These are phyloP conservation scores for Cephus rjabovi DNA, from an alignment of 2,888 invertebrate genomes.

Conservation along the genomic window DNA sequence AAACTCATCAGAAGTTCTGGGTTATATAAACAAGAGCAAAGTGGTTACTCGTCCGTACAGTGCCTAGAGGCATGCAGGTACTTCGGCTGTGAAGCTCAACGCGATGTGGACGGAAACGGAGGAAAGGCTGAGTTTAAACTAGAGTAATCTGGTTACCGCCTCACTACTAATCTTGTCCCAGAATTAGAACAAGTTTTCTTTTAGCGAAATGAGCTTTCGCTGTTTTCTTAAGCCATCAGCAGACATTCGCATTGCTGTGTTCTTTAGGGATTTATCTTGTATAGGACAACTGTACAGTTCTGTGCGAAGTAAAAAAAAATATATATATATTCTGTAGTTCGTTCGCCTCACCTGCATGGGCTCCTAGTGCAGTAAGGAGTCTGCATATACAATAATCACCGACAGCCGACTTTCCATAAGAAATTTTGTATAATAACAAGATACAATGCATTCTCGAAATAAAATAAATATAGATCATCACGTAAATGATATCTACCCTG, in stretches of 20 bases:
- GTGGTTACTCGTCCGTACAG: slow-evolving; percentile 15
- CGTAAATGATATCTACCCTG: too few relatives aligned
- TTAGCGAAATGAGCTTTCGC: slow-evolving; percentile 27
- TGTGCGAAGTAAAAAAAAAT: neutral
- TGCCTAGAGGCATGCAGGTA: neutral
- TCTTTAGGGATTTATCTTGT: neutral
- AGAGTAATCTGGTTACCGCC: slow-evolving; percentile 43
- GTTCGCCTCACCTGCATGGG: too few relatives aligned
- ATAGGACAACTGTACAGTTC: neutral
- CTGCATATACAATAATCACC: too few relatives aligned
- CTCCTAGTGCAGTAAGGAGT: too few relatives aligned
- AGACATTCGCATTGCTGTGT: slow-evolving; percentile 10
- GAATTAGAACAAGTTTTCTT: slow-evolving; percentile 47
- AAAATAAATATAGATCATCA: too few relatives aligned
- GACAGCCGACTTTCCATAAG: too few relatives aligned
- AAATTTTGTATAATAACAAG: too few relatives aligned
- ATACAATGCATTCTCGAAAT: too few relatives aligned
- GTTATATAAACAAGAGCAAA: slow-evolving; percentile 20
- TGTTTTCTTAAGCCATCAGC: slow-evolving; percentile 20
- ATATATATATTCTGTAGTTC: neutral
- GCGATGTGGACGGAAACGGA: slow-evolving; percentile 26
- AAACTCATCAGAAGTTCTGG: slow-evolving; percentile 22
- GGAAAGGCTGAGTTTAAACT: slow-evolving; percentile 37
- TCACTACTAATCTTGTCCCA: slow-evolving; percentile 42
- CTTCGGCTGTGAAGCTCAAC: slow-evolving; percentile 1